phyloP scores from a whole-genome alignment of 2,797 vertebrate species.

The Limosa lapponica region DNA sequence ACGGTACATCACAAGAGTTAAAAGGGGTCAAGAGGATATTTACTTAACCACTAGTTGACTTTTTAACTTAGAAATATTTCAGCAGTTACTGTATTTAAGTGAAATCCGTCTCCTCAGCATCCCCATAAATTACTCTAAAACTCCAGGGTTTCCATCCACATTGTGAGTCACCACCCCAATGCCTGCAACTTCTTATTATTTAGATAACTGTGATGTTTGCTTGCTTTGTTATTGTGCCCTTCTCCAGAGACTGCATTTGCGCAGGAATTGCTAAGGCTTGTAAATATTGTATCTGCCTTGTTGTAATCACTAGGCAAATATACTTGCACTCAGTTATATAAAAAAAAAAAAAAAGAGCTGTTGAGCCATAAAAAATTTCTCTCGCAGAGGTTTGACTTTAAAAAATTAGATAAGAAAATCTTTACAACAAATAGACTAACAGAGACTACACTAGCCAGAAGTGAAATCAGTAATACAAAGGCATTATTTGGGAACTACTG shows the following conservation, averaged over 20 bases:
- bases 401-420: constrained; percentile 40
- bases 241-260: constrained; percentile 64
- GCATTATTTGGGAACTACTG: neutral
- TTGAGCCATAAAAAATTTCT: constrained; percentile 24
- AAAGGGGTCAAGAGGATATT: constrained; percentile 66
- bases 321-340: constrained; percentile 19
- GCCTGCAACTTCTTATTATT: constrained; percentile 40
- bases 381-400: neutral
- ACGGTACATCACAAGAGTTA: constrained; percentile 53
- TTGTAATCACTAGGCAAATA: constrained; percentile 71
- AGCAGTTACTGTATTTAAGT: constrained; percentile 69
- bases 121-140: constrained; percentile 71
- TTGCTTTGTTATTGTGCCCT: constrained; percentile 59
- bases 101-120: constrained; percentile 63
- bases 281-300: constrained; percentile 75
- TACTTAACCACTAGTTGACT: constrained; percentile 61
- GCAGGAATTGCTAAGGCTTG: constrained; percentile 65
- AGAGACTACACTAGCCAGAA: neutral
- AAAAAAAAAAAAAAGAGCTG: neutral
- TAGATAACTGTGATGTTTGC: constrained; percentile 54
- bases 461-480: neutral
- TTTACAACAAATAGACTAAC: neutral
- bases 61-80: constrained; percentile 64
- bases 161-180: constrained; percentile 35
- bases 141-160: constrained; percentile 50